Evolutionary conservation across 1,140 invertebrate species (phyloP), one percentile per base, ranked within the genome.

Genomic region (Nymphalis io): DNA sequence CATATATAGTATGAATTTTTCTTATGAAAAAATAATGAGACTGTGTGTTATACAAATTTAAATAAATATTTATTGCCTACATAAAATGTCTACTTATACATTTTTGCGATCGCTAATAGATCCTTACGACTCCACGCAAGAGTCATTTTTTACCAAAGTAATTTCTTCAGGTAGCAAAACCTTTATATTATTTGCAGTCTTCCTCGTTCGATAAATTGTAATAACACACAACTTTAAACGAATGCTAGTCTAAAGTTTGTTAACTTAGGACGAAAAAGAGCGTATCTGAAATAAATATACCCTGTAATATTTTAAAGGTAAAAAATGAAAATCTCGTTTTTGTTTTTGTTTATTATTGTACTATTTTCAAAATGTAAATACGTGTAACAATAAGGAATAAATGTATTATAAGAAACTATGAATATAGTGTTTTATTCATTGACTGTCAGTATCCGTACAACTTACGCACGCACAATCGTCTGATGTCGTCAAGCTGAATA

Each of bases 331-430:
- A 85, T 85, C 82, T 85, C 83, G 80, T 79, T 81, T 33, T 83
- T 85, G 78, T 88, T 87, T 84, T 85, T 87, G 81, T 90, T 90
- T 87, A 87, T 77, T 82, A 82, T 81, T 88, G 80, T 87, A 87
- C 78, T 86, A 81, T 85, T 86, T 81, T 76, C 60, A 76, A 81
- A 81, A 65, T 89, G 87, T 91, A 91, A 84, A 89, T 89, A 88
- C 76, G 72, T 87, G 77, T 88, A 86, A 82, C 79, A 78, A 75
- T 89, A 89, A 87, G 82, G 76, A 70, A 87, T 87, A 86, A 88
- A 81, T 89, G 87, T 90, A 91, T 85, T 80, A 88, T 91, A 91
- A 89, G 83, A 90, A 85, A 87, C 80, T 89, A 89, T 87, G 86
- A 85, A 83, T 58, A 71, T 42, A 61, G 33, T 42, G 73, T 79